Conservation (phyloP, 2,797 vertebrate genomes). For the Mallotus villosus region DNA sequence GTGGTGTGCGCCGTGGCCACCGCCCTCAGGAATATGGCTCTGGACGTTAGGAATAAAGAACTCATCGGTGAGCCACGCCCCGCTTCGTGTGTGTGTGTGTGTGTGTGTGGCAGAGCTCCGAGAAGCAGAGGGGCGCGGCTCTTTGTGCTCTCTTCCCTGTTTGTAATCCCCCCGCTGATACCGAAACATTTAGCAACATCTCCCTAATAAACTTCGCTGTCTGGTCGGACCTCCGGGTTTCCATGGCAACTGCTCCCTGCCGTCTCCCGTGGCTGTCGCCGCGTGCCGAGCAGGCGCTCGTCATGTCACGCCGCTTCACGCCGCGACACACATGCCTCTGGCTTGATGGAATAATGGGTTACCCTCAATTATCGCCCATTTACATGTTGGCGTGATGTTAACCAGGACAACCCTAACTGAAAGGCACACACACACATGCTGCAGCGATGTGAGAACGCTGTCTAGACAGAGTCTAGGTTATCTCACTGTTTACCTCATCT, state of each 20-base stretch:
- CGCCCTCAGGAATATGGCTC: constrained; percentile 89
- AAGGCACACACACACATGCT: no score
- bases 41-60: constrained; percentile 90
- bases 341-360: constrained; percentile 12
- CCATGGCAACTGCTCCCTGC: constrained; percentile 66
- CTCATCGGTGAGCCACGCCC: constrained; percentile 79
- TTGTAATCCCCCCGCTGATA: neutral
- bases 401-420: neutral
- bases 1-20: constrained; percentile 91
- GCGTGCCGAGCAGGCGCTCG: constrained; percentile 16
- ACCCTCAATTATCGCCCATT: neutral
- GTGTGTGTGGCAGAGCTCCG: no score
- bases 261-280: constrained; percentile 17
- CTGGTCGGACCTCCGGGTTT: constrained; percentile 56
- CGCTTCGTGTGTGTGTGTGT: constrained; percentile 3
- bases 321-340: constrained; percentile 8
- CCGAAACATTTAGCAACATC: constrained; percentile 55
- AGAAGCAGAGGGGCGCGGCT: neutral
- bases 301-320: constrained; percentile 6
- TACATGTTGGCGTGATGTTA: constrained; percentile 3
- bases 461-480: no score
- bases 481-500: no score
- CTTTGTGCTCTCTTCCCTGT: neutral
- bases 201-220: constrained; percentile 55
- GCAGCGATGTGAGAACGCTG: no score